These are phyloP conservation scores for Micrastur ruficollis DNA, from an alignment of 2,797 vertebrate genomes.

Conservation along the genomic window DNA sequence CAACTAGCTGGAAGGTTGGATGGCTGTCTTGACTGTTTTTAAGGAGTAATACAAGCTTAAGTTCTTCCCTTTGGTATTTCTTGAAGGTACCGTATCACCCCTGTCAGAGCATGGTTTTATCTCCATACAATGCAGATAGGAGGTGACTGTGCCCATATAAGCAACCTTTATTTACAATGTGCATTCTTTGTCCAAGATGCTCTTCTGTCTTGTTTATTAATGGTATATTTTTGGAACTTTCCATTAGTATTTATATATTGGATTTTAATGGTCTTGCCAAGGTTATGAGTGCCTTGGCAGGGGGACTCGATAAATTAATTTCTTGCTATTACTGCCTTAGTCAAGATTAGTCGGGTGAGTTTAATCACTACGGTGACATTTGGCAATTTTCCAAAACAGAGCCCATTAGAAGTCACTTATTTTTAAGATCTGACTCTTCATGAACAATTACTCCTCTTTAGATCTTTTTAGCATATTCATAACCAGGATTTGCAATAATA, in stretches of 20 bases:
- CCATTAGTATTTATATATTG: neutral
- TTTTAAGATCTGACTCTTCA: neutral
- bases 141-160: neutral
- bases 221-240: neutral
- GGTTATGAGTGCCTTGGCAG: neutral
- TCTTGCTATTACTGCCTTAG: neutral
- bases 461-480: constrained; percentile 27
- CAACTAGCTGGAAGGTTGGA: neutral
- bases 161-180: neutral
- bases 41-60: neutral
- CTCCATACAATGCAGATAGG: neutral
- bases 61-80: neutral
- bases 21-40: neutral
- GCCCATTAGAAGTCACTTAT: neutral
- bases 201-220: neutral
- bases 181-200: neutral
- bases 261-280: neutral
- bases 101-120: neutral
- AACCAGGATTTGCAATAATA: constrained; percentile 11
- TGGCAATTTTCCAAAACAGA: constrained; percentile 16
- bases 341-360: neutral
- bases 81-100: neutral
- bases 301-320: neutral
- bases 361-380: neutral
- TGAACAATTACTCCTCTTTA: constrained; percentile 1